These are phyloP conservation scores for Caenorhabditis tropicalis DNA, from an alignment of 1,140 invertebrate species.

Conservation along the genomic window DNA sequence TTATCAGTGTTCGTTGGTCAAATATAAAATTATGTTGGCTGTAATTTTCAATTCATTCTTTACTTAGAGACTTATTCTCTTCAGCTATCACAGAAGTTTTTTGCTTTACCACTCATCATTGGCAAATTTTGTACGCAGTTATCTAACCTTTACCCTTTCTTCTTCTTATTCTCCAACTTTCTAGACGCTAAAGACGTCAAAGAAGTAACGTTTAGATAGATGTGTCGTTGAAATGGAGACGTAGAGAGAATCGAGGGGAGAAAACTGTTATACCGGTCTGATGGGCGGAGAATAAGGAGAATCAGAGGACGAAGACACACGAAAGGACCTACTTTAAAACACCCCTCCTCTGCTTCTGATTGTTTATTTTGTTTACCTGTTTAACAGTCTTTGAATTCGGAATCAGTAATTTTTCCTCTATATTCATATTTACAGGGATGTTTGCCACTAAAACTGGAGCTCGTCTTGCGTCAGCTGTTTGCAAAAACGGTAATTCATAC, in stretches of 20 bases:
- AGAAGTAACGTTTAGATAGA: not conserved
- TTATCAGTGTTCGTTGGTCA: not conserved
- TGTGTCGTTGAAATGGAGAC: constrained; percentile 35
- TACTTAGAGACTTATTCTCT: no score
- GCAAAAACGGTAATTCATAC: not conserved
- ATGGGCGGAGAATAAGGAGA: not conserved
- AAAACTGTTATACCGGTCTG: constrained; percentile 37
- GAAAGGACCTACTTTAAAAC: constrained; percentile 36
- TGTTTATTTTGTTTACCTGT: constrained; percentile 22
- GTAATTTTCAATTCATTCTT: not conserved
- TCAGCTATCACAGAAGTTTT: no score
- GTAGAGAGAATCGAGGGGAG: constrained; percentile 24
- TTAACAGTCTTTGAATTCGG: not conserved
- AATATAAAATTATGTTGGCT: not conserved
- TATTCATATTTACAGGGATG: not conserved
- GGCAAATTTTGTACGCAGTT: not conserved
- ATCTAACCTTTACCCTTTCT: not conserved
- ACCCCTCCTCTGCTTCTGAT: not conserved
- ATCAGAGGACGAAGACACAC: not conserved
- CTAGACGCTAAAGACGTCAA: not conserved
- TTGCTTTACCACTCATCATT: no score
- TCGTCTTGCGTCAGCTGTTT: not conserved
- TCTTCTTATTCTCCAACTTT: not conserved
- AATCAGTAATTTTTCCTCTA: not conserved
- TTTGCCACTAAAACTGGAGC: not conserved